Evolutionary conservation across 1,140 invertebrate species (phyloP).

Genomic region (Panagrolaimus sp.): DNA sequence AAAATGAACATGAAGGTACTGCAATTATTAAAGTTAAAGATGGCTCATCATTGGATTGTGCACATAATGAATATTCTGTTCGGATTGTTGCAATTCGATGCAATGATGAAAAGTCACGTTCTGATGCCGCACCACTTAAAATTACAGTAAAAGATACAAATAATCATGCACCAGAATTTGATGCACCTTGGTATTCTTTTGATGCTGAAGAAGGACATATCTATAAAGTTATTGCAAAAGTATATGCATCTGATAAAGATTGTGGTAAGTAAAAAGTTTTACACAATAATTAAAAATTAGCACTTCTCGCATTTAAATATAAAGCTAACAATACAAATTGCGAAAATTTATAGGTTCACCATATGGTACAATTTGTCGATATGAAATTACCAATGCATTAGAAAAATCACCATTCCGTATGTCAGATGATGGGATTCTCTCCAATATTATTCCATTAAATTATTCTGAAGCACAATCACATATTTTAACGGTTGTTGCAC

Average conservation of each 20-base stretch:
- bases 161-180: constrained; percentile 57
- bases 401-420: constrained; percentile 52
- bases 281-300: too few species aligned
- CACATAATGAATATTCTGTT: constrained; percentile 37
- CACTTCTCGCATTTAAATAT: too few species aligned
- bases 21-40: constrained; percentile 44
- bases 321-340: too few species aligned
- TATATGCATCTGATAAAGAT: constrained; percentile 30
- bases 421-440: constrained; percentile 52
- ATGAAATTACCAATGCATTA: constrained; percentile 56
- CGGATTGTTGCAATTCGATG: constrained; percentile 47
- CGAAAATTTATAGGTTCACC: too few species aligned
- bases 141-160: constrained; percentile 55
- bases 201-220: constrained; percentile 46
- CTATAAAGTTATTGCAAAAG: neutral
- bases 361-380: constrained; percentile 56
- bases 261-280: too few species aligned
- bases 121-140: constrained; percentile 52
- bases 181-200: constrained; percentile 57
- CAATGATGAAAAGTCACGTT: constrained; percentile 44
- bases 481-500: constrained; percentile 54
- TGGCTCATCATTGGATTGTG: constrained; percentile 42
- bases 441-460: constrained; percentile 47
- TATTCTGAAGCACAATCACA: constrained; percentile 47
- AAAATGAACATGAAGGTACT: constrained; percentile 46